phyloP scores from a whole-genome alignment of 92 coral and sea anemone genomes.

The Muricea muricata region DNA sequence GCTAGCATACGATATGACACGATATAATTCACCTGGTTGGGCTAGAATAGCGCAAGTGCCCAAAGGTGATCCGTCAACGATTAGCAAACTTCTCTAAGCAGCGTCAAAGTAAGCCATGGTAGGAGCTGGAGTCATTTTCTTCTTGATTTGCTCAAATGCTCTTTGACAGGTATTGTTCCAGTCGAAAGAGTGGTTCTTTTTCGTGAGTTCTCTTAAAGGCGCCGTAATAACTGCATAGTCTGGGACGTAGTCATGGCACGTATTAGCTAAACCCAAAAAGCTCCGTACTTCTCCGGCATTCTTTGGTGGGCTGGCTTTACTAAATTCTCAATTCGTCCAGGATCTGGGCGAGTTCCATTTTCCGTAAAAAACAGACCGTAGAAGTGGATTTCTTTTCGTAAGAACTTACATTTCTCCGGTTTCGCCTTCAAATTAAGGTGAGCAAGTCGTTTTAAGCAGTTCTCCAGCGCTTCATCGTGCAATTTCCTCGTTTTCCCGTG shows the following conservation, averaged over 20 bases:
- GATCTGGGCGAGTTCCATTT: constrained; percentile 10
- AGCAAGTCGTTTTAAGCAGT: neutral
- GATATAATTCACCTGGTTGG: too few relatives aligned
- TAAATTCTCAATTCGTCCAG: neutral
- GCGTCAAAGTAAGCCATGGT: neutral
- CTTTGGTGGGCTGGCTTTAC: too few relatives aligned
- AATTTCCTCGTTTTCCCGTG: neutral
- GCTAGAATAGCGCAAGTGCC: neutral
- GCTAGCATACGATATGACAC: constrained; percentile 43
- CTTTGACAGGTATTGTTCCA: neutral
- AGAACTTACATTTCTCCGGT: neutral
- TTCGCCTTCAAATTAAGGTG: neutral
- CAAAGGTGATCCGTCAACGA: neutral
- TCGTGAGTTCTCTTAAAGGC: neutral
- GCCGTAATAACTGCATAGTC: neutral
- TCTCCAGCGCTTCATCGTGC: neutral
- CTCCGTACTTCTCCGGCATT: too few relatives aligned
- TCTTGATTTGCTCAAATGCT: neutral
- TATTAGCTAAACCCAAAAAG: too few relatives aligned
- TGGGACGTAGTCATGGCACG: too few relatives aligned
- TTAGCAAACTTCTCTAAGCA: neutral
- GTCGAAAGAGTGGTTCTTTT: neutral
- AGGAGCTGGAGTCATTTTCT: neutral
- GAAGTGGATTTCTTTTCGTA: neutral
- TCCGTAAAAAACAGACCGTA: neutral